A percentile compares a stretch with the other conserved stretches of the same genome.
Evolutionary conservation across 1,140 invertebrate genomes (phyloP).

Genomic region (Ruditapes philippinarum): DNA sequence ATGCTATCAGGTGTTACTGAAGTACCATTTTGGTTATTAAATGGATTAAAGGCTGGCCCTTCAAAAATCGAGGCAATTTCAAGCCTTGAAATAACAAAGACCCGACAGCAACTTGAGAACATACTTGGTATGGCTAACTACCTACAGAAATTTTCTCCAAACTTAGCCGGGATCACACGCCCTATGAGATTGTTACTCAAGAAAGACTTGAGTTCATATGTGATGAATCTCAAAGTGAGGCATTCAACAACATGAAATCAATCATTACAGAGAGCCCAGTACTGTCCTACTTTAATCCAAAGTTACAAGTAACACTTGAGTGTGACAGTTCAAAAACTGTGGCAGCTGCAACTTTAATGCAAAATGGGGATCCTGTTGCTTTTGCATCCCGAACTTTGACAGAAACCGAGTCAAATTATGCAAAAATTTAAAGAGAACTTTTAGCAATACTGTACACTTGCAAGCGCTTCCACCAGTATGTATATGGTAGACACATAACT

Average conservation of each 20-base stretch:
- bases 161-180: background rate
- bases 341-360: conserved; percentile 86
- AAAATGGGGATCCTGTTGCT: conserved; percentile 85
- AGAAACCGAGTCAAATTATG: conserved; percentile 85
- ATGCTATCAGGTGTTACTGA: conserved; percentile 35
- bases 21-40: conserved; percentile 32
- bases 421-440: conserved; percentile 87
- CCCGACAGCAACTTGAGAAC: conserved; percentile 80
- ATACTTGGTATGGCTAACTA: conserved; percentile 86
- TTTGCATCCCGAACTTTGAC: conserved; percentile 87
- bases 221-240: background rate
- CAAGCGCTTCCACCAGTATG: conserved; percentile 85
- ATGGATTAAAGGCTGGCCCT: conserved; percentile 84
- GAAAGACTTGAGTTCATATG: conserved; percentile 27
- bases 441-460: conserved; percentile 87
- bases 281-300: conserved; percentile 67
- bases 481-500: conserved; percentile 76
- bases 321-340: conserved; percentile 74
- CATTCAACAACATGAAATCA: conserved; percentile 76
- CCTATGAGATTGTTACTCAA: background rate
- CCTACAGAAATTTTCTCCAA: conserved; percentile 36
- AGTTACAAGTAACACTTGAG: conserved; percentile 29
- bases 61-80: conserved; percentile 85
- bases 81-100: conserved; percentile 81
- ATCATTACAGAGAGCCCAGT: conserved; percentile 40